Base-by-base conservation (phyloP, 2,888 invertebrate species). In the Dorcus hopei region DNA sequence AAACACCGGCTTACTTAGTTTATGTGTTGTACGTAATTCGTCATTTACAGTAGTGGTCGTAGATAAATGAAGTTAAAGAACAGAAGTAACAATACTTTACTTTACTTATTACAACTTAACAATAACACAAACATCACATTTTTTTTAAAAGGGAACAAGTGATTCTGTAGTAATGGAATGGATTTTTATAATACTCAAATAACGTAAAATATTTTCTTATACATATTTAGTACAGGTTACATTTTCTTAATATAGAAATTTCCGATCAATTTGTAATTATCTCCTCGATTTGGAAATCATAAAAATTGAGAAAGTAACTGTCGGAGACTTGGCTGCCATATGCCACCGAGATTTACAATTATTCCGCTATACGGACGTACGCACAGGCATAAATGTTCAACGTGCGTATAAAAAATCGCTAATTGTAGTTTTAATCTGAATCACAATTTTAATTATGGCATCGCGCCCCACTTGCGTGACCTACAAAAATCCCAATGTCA, bases 401-500 rank as follows among this genome's bases (percentile, higher is more conserved):
- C 11, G 23, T 38, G 53, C 57, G 57, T 53, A 49, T 38, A 39
- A 38, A 58, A 47, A 57, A 33, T 47, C 43, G 52, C 43, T 51
- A 52, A 59, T 66, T 61, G 63, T 62, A 52, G 58, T 51, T 48
- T 42, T 40, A 39, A 51, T 52, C 23, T 53, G 39, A 57, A 58
- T 58, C 50, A 50, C 50, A 58, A 54, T 64, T 59, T 61, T 65
- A 68, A 69, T 68, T 68, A 68, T 63, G 61, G 60, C 62, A 66
- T 62, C 62, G 65, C 68, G 72, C 70, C 72, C 72, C 72, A 73
- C 71, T 72, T 72, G 64, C 41, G 50, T 68, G 70, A 68, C 73
- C 71, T 65, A 74, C 67, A 70, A 63, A 61, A 58, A 54, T 38
- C 55, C 61, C 71, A 73, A 72, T 74, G 74, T 74, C 74, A 74